These are phyloP conservation scores for Caenorhabditis parvicauda DNA, from an alignment of 2,888 invertebrate species.

Conservation along the genomic window DNA sequence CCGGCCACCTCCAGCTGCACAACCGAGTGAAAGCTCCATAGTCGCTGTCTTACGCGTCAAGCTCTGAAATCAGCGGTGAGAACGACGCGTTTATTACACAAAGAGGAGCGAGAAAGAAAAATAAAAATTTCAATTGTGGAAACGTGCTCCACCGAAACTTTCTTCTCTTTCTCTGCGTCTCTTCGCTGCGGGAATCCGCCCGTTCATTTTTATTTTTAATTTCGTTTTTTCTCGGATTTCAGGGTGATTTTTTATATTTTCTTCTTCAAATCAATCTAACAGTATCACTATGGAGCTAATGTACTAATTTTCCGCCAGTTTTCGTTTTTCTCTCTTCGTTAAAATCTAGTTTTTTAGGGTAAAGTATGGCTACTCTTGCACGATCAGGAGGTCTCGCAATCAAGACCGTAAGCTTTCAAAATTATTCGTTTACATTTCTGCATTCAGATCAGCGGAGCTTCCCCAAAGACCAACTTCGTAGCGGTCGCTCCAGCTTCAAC, in stretches of 20 bases:
- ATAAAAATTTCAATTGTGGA: too few relatives aligned
- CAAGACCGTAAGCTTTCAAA: conserved; percentile 38
- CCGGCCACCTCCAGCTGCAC: too few relatives aligned
- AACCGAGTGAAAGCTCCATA: too few relatives aligned
- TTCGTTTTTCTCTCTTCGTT: not conserved
- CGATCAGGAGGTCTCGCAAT: conserved; percentile 45
- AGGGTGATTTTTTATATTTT: conserved; percentile 5
- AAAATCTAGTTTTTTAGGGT: conserved; percentile 6
- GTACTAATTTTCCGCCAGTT: not conserved
- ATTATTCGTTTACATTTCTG: not conserved
- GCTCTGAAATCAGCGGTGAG: too few relatives aligned
- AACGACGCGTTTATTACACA: too few relatives aligned
- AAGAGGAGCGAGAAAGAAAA: too few relatives aligned
- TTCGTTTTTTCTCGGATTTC: conserved; percentile 13
- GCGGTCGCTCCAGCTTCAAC: conserved; percentile 32
- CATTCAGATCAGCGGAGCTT: conserved; percentile 43
- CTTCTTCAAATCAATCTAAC: not conserved
- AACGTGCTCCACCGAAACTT: conserved; percentile 19
- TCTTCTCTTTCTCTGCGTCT: conserved; percentile 18
- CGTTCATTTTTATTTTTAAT: conserved; percentile 15
- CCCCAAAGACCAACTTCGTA: conserved; percentile 35
- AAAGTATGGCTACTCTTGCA: conserved; percentile 44
- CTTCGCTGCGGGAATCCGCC: conserved; percentile 21
- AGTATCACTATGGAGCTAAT: not conserved
- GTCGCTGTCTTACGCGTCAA: too few relatives aligned